phyloP scores from a whole-genome alignment of 2,113 vertebrate species.

The Nymphicus hollandicus region DNA sequence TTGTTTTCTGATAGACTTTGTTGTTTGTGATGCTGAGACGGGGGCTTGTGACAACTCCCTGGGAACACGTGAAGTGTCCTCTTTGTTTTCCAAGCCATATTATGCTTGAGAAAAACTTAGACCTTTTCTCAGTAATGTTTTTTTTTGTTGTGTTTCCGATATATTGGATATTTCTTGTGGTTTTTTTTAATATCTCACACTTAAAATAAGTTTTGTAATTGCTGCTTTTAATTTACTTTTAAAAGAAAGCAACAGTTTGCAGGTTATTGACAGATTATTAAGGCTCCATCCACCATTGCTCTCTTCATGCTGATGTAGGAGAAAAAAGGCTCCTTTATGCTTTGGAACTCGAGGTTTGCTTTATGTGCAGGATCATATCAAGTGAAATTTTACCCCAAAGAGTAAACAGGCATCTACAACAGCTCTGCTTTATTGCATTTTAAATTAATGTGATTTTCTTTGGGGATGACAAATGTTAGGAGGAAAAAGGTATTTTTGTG shows the following conservation, averaged over 20 bases:
- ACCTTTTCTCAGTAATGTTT: neutral
- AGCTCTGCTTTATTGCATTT: neutral
- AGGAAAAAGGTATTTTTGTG: neutral
- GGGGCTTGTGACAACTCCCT: neutral
- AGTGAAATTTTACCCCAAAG: neutral
- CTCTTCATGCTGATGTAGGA: neutral
- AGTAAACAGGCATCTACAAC: neutral
- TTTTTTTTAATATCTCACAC: neutral
- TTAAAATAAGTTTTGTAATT: neutral
- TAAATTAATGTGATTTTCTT: neutral
- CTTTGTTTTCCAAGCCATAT: neutral
- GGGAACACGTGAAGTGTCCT: neutral
- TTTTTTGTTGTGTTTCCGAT: neutral
- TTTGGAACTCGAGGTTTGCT: neutral
- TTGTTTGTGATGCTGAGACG: neutral
- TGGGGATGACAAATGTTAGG: neutral
- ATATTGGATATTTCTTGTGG: neutral
- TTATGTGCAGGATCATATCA: neutral
- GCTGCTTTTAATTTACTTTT: neutral
- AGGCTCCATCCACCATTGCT: neutral
- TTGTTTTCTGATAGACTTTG: neutral
- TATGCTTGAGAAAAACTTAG: neutral
- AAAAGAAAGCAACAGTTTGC: neutral
- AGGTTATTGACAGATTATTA: neutral
- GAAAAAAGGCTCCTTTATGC: neutral